phyloP scores from a whole-genome alignment of 2,888 invertebrate species.

The Esperia sulphurella region DNA sequence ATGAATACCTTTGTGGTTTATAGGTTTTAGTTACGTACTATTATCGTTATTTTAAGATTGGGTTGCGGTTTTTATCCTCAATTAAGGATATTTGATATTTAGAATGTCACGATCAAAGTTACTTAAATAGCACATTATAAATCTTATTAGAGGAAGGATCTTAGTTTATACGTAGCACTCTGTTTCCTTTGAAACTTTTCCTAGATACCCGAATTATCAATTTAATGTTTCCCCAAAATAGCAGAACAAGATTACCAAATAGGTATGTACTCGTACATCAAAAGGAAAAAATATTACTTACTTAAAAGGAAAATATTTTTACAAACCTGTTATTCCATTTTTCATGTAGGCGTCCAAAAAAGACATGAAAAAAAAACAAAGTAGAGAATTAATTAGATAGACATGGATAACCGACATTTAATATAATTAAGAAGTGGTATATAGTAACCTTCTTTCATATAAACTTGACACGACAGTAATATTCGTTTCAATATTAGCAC shows the following conservation, averaged over 20 bases:
- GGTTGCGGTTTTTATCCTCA: neutral
- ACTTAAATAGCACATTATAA: neutral
- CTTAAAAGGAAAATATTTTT: slow-evolving; percentile 16
- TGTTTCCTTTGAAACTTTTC: no score
- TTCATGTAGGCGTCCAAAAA: slow-evolving; percentile 18
- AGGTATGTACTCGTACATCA: neutral
- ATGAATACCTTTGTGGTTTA: slow-evolving; percentile 36
- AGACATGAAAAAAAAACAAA: slow-evolving; percentile 27
- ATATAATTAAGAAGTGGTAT: no score
- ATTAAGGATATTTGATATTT: no score
- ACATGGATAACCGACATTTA: no score
- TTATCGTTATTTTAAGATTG: slow-evolving; percentile 10
- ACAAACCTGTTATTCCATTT: slow-evolving; percentile 37
- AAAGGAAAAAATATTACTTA: neutral
- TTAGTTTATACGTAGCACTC: no score
- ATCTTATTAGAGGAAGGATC: no score
- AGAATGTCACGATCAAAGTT: neutral
- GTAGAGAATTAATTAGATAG: slow-evolving; percentile 12
- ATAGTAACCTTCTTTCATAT: no score
- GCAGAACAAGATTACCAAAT: no score
- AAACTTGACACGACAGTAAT: no score
- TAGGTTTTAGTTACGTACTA: slow-evolving; percentile 26
- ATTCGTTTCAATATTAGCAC: no score
- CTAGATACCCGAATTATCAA: neutral
- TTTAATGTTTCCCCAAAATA: neutral